Evolutionary conservation across 1,140 invertebrate species (phyloP).

Genomic region (Alviniconcha marisindica): DNA sequence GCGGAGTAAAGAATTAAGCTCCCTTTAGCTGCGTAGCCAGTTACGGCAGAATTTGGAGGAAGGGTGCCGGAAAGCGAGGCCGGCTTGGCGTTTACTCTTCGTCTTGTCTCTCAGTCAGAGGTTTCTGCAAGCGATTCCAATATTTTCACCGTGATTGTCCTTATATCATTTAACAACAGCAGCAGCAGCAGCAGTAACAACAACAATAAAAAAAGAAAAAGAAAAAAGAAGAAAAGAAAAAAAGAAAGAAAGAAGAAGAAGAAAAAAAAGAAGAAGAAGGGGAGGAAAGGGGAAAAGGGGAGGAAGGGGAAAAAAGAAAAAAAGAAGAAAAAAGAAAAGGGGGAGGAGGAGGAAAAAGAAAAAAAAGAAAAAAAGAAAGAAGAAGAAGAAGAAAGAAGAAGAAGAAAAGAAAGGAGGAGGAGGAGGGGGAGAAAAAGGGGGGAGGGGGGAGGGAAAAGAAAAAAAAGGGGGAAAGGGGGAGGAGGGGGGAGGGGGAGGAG

Average conservation of each 20-base stretch:
- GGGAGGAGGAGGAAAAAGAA: background rate
- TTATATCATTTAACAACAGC: no score
- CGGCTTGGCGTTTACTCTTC: no score
- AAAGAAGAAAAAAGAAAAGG: background rate
- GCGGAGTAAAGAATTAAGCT: no score
- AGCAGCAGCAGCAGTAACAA: no score
- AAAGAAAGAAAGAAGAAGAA: background rate
- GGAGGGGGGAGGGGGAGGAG: background rate
- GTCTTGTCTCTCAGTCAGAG: no score
- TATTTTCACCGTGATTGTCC: no score
- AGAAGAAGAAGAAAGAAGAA: background rate
- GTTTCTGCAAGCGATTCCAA: no score
- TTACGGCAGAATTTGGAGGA: no score
- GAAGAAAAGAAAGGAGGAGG: background rate
- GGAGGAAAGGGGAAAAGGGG: background rate
- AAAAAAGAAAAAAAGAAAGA: background rate
- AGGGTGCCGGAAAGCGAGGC: no score
- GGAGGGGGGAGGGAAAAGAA: background rate
- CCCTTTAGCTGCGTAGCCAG: no score
- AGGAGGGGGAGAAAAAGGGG: background rate
- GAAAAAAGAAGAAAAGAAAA: no score
- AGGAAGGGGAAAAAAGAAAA: background rate
- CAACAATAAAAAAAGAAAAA: no score
- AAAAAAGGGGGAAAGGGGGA: background rate
- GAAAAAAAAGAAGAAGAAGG: background rate